Conservation (phyloP, 2,113 vertebrate genomes). For the Burhinus oedicnemus region DNA sequence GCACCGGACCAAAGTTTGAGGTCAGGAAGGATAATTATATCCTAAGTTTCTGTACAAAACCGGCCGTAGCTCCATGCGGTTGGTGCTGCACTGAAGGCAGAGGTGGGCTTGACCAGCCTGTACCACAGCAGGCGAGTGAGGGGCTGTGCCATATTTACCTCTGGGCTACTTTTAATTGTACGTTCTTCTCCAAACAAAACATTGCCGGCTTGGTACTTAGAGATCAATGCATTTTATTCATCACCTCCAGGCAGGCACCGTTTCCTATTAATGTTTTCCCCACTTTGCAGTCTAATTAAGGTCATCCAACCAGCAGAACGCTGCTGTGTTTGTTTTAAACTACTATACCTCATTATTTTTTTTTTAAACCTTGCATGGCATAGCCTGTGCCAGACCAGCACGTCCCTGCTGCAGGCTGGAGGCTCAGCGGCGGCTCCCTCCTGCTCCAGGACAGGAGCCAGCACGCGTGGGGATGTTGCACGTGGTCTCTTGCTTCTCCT, state of each 20-base stretch:
- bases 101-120: neutral
- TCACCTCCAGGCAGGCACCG: constrained; percentile 9
- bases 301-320: neutral
- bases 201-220: neutral
- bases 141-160: neutral
- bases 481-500: neutral
- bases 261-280: constrained; percentile 35
- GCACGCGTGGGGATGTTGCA: neutral
- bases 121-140: neutral
- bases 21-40: neutral
- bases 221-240: constrained; percentile 57
- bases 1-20: neutral
- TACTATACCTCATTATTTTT: neutral
- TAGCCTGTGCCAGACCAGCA: neutral
- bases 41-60: fast-evolving
- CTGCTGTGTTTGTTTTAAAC: constrained; percentile 32
- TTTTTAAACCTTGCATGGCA: neutral
- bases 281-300: constrained; percentile 63
- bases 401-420: neutral
- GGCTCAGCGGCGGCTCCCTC: neutral
- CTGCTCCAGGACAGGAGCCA: neutral
- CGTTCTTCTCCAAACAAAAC: neutral
- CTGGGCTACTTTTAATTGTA: neutral
- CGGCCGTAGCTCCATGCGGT: fast-evolving
- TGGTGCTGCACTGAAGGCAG: neutral